Conservation (phyloP, 2,888 invertebrate genomes). For the Stenoptilia bipunctidactyla region DNA sequence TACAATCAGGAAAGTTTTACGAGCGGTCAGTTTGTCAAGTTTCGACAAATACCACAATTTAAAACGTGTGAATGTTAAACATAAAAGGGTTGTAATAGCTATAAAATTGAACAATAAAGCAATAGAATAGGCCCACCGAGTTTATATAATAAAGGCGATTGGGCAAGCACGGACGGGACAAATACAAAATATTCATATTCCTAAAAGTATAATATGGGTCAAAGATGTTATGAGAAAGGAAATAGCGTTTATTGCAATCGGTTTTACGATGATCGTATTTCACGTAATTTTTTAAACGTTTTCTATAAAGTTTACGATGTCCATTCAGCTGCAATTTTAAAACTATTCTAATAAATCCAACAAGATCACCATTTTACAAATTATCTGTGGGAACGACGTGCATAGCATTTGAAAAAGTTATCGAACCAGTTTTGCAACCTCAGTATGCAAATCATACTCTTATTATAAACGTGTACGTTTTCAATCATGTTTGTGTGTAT, state of each 20-base stretch:
- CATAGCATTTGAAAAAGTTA: slow-evolving; percentile 24
- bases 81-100: slow-evolving; percentile 38
- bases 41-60: slow-evolving; percentile 49
- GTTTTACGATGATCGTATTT: no score
- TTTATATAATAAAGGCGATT: slow-evolving; percentile 51
- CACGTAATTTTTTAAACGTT: slow-evolving; percentile 1
- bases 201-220: slow-evolving; percentile 51
- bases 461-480: no score
- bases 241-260: slow-evolving; percentile 13
- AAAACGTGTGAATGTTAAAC: slow-evolving; percentile 64
- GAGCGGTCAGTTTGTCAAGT: slow-evolving; percentile 45
- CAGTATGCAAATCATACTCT: slow-evolving; percentile 6
- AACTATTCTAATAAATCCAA: slow-evolving; percentile 1
- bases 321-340: no score
- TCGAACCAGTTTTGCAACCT: slow-evolving; percentile 50
- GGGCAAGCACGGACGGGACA: slow-evolving; percentile 58
- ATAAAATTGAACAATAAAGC: slow-evolving; percentile 37
- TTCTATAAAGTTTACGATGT: background rate
- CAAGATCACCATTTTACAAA: slow-evolving; percentile 15
- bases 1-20: no score
- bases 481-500: slow-evolving; percentile 54
- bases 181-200: slow-evolving; percentile 38
- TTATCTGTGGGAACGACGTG: slow-evolving; percentile 8
- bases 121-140: slow-evolving; percentile 31
- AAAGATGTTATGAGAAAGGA: slow-evolving; percentile 57